A percentile compares a stretch with the other conserved stretches of the same genome.
Evolutionary conservation across 1,140 invertebrate genomes (phyloP).

Genomic region (Capitella teleta): DNA sequence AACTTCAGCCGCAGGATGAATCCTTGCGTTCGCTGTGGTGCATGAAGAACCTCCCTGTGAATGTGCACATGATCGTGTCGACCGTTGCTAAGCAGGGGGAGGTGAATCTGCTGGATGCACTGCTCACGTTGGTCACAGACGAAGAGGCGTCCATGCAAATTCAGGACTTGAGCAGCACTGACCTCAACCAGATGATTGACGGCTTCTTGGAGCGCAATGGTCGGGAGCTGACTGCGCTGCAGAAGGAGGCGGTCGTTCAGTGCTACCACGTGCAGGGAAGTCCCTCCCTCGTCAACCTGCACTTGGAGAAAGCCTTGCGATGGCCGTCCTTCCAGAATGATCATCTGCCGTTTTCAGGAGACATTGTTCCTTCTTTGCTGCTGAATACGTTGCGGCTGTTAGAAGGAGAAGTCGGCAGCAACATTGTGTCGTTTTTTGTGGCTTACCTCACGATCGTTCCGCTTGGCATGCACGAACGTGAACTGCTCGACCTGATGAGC

Average conservation of each 20-base stretch:
- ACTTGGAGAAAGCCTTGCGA: constrained; percentile 23
- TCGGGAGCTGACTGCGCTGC: constrained; percentile 1
- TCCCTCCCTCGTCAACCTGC: constrained; percentile 29
- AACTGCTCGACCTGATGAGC: constrained; percentile 3
- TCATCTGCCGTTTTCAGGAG: neutral
- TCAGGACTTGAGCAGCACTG: neutral
- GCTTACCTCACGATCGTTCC: constrained; percentile 1
- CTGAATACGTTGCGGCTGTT: neutral
- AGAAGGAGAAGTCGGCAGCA: constrained; percentile 1
- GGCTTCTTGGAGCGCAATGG: neutral
- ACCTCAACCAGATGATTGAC: neutral
- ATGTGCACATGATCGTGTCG: constrained; percentile 58
- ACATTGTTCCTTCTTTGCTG: neutral
- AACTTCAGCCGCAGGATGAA: constrained; percentile 22
- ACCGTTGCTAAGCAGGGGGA: constrained; percentile 24
- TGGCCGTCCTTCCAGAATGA: neutral
- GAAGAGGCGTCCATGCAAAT: neutral
- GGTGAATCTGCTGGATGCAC: constrained; percentile 23
- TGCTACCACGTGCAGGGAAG: neutral
- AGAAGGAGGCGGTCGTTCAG: neutral
- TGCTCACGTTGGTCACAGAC: constrained; percentile 9
- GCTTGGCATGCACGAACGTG: constrained; percentile 1
- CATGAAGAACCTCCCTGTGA: constrained; percentile 21
- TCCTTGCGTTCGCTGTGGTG: constrained; percentile 29
- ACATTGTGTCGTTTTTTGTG: constrained; percentile 1